Percentiles rank a stretch among this genome's conserved stretches.
Conservation (phyloP, 2,888 invertebrate species). For the Drosophila recens region DNA sequence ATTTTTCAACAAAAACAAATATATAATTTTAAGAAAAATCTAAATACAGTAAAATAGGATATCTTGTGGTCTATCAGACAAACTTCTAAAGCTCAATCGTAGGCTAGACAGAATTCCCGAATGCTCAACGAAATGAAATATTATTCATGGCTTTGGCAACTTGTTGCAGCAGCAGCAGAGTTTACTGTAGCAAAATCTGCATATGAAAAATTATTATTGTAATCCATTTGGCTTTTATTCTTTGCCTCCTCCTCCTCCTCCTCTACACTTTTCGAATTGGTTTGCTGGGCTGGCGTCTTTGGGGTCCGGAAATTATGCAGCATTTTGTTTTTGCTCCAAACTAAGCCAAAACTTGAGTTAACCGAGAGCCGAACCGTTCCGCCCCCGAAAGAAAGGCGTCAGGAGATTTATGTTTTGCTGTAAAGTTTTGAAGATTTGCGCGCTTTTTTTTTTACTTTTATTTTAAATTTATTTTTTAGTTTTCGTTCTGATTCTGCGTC, state of each 20-base stretch:
- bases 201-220: slow-evolving; percentile 81
- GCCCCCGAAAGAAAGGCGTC: slow-evolving; percentile 79
- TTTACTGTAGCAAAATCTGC: slow-evolving; percentile 74
- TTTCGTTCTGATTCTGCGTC: slow-evolving; percentile 64
- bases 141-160: slow-evolving; percentile 80
- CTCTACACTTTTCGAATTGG: slow-evolving; percentile 9
- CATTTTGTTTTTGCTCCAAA: slow-evolving; percentile 70
- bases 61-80: slow-evolving; percentile 6
- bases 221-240: slow-evolving; percentile 74
- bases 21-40: not conserved
- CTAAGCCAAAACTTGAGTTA: slow-evolving; percentile 23
- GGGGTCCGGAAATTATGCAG: slow-evolving; percentile 75
- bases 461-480: slow-evolving; percentile 10
- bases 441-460: slow-evolving; percentile 11
- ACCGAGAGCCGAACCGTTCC: slow-evolving; percentile 35
- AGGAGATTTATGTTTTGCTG: slow-evolving; percentile 69
- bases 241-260: slow-evolving; percentile 21
- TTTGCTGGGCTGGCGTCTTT: slow-evolving; percentile 26
- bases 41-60: slow-evolving; percentile 3
- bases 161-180: slow-evolving; percentile 70
- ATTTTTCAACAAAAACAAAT: not conserved
- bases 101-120: slow-evolving; percentile 57
- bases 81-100: slow-evolving; percentile 30
- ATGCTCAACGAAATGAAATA: slow-evolving; percentile 73
- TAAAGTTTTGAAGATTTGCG: slow-evolving; percentile 72